Evolutionary conservation across 2,888 invertebrate species (phyloP), one percentile per base, ranked within the genome.

Genomic region (Tillus elongatus): DNA sequence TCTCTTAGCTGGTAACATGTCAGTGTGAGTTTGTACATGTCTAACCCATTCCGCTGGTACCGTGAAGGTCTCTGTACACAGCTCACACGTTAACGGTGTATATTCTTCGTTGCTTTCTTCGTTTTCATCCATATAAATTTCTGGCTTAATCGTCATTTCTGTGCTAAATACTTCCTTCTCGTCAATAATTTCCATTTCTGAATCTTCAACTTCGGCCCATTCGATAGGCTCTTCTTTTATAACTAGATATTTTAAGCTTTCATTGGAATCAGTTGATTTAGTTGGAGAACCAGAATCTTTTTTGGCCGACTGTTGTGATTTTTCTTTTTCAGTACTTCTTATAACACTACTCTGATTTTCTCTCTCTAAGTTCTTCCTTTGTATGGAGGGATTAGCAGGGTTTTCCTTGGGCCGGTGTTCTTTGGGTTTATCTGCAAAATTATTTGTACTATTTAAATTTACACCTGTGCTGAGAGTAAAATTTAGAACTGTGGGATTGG

Each of bases 31-130:
- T 66, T 86, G 82, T 58, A 87, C 82, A 63, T 88, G 88, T 16
- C 82, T 74, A 45, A 87, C 85, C 82, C 87, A 84, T 42, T 82
- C 83, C 10, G 79, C 84, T 39, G 87, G 86, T 53, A 83, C 72
- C 36, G 81, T 79, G 66, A 86, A 88, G 45, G 83, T 81, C 68
- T 84, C 83, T 53, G 84, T 81, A 62, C 88, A 88, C 57, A 86
- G 70, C 63, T 88, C 87, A 64, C 88, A 88, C 8, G 82, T 77
- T 47, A 87, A 66, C 29, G 85, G 83, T 13, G 84, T 82, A 61
- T 82, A 86, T 41, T 75, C 73, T 40, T 74, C 74, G 39, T 73
- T 60, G 9, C 61, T 61, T 4, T 61, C 64, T 2, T 51, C 46
- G 40, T 46, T 30, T 33, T 44, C 47, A 3, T 59, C 54, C 37